Evolutionary conservation across 2,888 invertebrate species (phyloP), one percentile per base, ranked within the genome.

Genomic region (Drosophila suboccidentalis): DNA sequence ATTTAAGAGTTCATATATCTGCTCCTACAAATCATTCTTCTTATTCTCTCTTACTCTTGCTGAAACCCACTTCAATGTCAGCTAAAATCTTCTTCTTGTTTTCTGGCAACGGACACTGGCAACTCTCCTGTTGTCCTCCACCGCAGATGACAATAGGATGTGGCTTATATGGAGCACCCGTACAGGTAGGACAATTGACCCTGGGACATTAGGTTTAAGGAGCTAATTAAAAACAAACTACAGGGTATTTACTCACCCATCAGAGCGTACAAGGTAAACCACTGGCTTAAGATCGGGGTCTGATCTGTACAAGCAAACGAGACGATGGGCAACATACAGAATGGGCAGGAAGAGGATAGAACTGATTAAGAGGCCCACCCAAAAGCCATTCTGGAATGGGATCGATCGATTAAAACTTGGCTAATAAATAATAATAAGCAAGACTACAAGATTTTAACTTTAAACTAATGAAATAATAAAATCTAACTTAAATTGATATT

Each of bases 291-390:
- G n/a, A 2, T 8, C 5, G 8, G 2, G 4, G 9, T 22, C 4
- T 26, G 36, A 3, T 4, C 34, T 15, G 4, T 17, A 61, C 38
- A 98, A 94, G 38, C 95, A 95, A 74, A 97, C 96, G 90, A 98
- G 94, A 75, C 96, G 95, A 79, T 96, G 95, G 78, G 96, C 95
- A 78, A 96, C 94, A 82, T 97, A 93, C 90, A 97, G 94, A 71
- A 96, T 95, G 62, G 97, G 97, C 90, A 97, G 94, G 93, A 97
- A 96, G 79, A 98, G 94, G 70, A 97, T 82, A 83, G 96, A 93
- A 91, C 97, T 96, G 95, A 97, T 97, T 73, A 96, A 95, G 73
- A 97, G 94, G 70, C 97, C 96, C 87, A 97, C 95, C 98, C 98
- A 98, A 93, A 97, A 97, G 49, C 97, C 98, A 94, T 98, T 97